These are phyloP conservation scores for Exocentrus adspersus DNA, from an alignment of 2,888 invertebrate species.

Conservation along the genomic window DNA sequence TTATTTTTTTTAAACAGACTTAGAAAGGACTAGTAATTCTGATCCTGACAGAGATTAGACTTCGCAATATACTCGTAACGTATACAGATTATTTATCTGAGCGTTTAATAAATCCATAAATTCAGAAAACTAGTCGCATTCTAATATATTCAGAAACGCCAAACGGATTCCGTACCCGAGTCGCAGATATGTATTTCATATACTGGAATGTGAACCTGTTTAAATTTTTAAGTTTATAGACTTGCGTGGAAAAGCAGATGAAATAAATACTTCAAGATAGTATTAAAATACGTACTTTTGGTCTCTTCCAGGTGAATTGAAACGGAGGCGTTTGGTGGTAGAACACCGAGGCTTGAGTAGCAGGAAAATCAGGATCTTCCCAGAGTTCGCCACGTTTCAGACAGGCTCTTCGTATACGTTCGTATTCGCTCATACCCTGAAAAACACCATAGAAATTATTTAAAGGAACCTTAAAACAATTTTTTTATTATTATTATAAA, in stretches of 20 bases:
- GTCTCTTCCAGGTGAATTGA: conserved; percentile 90
- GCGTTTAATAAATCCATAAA: background rate
- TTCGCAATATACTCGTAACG: too few relatives aligned
- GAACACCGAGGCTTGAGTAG: conserved; percentile 88
- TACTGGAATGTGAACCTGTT: background rate
- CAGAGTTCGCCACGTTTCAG: conserved; percentile 82
- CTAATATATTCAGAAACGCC: background rate
- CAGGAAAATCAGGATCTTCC: conserved; percentile 94
- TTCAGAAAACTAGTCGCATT: background rate
- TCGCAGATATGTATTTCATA: background rate
- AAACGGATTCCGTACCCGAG: background rate
- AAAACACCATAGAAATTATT: conserved; percentile 42
- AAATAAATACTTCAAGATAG: background rate
- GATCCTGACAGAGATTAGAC: too few relatives aligned
- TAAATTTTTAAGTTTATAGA: background rate
- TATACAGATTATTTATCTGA: background rate
- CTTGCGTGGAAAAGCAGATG: background rate
- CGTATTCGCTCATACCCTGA: conserved; percentile 80
- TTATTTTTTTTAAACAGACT: too few relatives aligned
- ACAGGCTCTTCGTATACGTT: conserved; percentile 83
- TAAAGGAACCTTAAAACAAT: too few relatives aligned
- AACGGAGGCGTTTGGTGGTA: conserved; percentile 96
- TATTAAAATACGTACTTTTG: conserved; percentile 73
- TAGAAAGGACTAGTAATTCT: too few relatives aligned
- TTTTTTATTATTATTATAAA: too few relatives aligned